These are phyloP conservation scores for Caranx melampygus DNA, from an alignment of 2,113 vertebrate genomes.

Conservation along the genomic window DNA sequence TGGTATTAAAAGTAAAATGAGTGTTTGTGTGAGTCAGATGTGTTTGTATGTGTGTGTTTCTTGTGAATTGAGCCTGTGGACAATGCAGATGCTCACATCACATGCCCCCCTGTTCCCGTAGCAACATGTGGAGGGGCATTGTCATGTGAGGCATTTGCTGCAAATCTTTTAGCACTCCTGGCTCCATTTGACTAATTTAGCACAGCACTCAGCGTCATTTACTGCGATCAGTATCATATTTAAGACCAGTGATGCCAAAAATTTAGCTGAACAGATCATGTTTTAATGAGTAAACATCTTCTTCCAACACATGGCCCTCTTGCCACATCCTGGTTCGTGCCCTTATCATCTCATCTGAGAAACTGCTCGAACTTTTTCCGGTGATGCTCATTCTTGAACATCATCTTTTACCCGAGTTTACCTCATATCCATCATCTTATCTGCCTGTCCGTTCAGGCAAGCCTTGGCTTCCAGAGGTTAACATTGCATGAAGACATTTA, in stretches of 20 bases:
- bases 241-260: neutral
- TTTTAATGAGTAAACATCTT: neutral
- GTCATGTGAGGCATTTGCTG: conserved; percentile 65
- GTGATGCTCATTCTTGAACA: neutral
- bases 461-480: neutral
- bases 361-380: neutral
- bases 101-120: conserved; percentile 62
- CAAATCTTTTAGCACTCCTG: conserved; percentile 34
- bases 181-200: conserved; percentile 6
- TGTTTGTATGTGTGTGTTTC: conserved; percentile 6
- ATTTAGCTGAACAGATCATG: too few species aligned
- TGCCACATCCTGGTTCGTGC: too few species aligned
- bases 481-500: neutral
- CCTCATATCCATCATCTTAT: neutral
- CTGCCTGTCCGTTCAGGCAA: conserved; percentile 17
- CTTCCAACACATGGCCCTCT: neutral
- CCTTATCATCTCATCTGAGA: neutral
- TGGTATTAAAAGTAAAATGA: neutral
- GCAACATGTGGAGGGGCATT: conserved; percentile 47
- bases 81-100: conserved; percentile 49
- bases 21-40: neutral
- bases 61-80: neutral
- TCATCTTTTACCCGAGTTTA: too few species aligned
- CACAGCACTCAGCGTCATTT: conserved; percentile 2
- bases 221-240: too few species aligned